Conservation (phyloP, 2,888 invertebrate species). For the Synanthedon tipuliformis region DNA sequence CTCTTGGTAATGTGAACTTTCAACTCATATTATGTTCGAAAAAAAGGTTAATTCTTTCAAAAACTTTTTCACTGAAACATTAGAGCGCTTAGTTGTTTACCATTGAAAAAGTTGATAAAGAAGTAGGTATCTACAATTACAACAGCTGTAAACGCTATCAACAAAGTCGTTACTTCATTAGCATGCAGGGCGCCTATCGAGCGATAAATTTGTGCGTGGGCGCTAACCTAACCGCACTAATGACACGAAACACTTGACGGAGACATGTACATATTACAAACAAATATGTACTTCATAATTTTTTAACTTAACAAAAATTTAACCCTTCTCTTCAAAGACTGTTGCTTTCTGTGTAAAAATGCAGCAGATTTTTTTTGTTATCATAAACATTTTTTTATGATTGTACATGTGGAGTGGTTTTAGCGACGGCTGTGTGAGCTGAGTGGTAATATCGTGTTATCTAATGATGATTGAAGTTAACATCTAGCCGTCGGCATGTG, state of each 20-base stretch:
- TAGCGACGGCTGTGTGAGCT: constrained; percentile 34
- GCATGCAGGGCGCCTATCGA: constrained; percentile 39
- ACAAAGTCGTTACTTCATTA: constrained; percentile 38
- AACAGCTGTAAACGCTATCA: constrained; percentile 17
- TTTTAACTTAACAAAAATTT: constrained; percentile 2
- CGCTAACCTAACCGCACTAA: constrained; percentile 17
- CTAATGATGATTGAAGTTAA: constrained; percentile 60
- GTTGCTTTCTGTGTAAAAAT: background rate
- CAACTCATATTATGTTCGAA: no score
- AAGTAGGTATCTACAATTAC: background rate
- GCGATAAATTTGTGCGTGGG: constrained; percentile 52
- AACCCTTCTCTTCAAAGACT: no score
- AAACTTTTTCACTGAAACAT: background rate
- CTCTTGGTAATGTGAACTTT: no score
- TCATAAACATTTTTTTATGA: constrained; percentile 19
- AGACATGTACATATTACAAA: background rate
- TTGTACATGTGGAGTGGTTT: constrained; percentile 35
- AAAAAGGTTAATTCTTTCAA: background rate
- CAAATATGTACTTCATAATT: background rate
- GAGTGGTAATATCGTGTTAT: constrained; percentile 55
- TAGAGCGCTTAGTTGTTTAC: background rate
- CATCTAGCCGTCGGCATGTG: constrained; percentile 45
- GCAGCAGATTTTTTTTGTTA: constrained; percentile 1
- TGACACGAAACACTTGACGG: background rate
- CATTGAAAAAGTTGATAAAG: background rate